Conservation (phyloP, 2,888 invertebrate genomes). For the Aquatica leii region DNA sequence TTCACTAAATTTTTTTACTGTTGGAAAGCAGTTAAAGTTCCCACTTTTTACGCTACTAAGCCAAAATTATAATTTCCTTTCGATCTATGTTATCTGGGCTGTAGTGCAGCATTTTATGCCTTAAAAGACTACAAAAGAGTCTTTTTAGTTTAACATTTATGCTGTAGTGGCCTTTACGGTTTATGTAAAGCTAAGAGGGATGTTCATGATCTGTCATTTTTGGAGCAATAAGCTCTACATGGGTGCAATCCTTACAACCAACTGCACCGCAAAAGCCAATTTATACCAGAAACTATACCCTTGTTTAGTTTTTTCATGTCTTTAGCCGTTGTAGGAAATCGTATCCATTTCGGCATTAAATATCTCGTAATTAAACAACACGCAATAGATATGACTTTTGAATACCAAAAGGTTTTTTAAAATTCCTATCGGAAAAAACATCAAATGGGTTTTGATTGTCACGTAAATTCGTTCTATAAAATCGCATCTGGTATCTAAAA, state of each 20-base stretch:
- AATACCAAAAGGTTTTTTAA: too few relatives aligned
- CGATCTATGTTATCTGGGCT: too few relatives aligned
- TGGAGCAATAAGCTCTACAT: conserved; percentile 25
- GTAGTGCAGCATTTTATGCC: neutral
- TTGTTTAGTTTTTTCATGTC: neutral
- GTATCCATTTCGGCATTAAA: neutral
- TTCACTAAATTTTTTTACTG: too few relatives aligned
- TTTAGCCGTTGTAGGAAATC: conserved; percentile 1
- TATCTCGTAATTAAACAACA: neutral
- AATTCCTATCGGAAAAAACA: too few relatives aligned
- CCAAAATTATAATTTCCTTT: too few relatives aligned
- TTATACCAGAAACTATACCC: neutral
- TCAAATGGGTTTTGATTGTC: too few relatives aligned
- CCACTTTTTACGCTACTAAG: too few relatives aligned
- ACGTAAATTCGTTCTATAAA: too few relatives aligned
- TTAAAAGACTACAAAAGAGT: neutral
- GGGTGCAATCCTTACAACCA: conserved; percentile 29
- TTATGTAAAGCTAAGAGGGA: conserved; percentile 26
- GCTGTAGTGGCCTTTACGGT: conserved; percentile 28
- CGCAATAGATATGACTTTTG: neutral
- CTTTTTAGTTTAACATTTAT: conserved; percentile 26
- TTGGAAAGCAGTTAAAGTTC: too few relatives aligned
- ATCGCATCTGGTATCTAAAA: too few relatives aligned
- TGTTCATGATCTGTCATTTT: conserved; percentile 20
- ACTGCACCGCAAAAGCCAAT: neutral